Percentiles rank a stretch among this genome's conserved stretches.
These are phyloP conservation scores for Zygogramma bicolorata DNA, from an alignment of 2,888 invertebrate genomes.

Conservation along the genomic window DNA sequence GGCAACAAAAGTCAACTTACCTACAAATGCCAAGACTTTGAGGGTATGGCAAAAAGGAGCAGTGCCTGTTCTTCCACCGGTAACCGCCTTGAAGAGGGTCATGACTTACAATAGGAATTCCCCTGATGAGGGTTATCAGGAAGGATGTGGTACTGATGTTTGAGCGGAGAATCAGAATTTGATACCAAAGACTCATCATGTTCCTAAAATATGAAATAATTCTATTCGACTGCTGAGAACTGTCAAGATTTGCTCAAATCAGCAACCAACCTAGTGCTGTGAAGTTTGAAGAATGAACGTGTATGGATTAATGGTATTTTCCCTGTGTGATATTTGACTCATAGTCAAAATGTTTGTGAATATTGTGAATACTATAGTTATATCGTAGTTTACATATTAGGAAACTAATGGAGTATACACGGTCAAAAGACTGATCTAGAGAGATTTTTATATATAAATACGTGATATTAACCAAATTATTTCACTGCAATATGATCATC, in stretches of 20 bases:
- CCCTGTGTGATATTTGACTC: constrained; percentile 56
- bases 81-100: constrained; percentile 86
- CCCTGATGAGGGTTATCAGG: constrained; percentile 92
- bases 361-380: constrained; percentile 55
- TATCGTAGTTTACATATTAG: constrained; percentile 43
- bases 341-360: constrained; percentile 53
- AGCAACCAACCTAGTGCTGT: constrained; percentile 50
- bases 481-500: constrained; percentile 32
- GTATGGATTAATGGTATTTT: constrained; percentile 45
- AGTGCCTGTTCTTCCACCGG: constrained; percentile 87
- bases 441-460: constrained; percentile 54
- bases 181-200: constrained; percentile 53
- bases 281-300: constrained; percentile 46
- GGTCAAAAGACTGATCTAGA: constrained; percentile 62
- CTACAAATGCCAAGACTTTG: constrained; percentile 81
- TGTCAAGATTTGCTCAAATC: constrained; percentile 35
- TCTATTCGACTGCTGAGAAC: constrained; percentile 20
- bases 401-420: constrained; percentile 60
- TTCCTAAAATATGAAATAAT: constrained; percentile 40
- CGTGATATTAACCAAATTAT: constrained; percentile 43
- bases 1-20: constrained; percentile 63
- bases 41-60: constrained; percentile 88
- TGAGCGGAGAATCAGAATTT: constrained; percentile 66
- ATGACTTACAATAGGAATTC: constrained; percentile 86
- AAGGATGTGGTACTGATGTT: constrained; percentile 93